Evolutionary conservation across 2,888 invertebrate species (phyloP).

Genomic region (Matsumyia berberina): DNA sequence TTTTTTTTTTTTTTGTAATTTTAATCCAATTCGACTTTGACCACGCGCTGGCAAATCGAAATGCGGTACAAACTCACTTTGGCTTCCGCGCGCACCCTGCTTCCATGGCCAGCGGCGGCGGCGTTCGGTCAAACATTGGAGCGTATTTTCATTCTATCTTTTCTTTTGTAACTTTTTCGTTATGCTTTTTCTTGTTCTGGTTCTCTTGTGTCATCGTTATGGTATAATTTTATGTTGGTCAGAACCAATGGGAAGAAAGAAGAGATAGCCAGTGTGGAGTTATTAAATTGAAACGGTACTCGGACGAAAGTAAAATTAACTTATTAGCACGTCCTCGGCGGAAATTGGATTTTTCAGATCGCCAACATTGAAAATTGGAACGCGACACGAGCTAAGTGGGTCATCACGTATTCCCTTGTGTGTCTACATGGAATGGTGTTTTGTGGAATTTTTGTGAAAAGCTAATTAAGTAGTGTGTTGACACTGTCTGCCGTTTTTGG

Average conservation of each 20-base stretch:
- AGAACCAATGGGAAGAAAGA: constrained; percentile 2
- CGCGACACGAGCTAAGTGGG: constrained; percentile 62
- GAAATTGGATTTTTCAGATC: constrained; percentile 59
- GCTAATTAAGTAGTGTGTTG: constrained; percentile 20
- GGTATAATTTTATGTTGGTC: constrained; percentile 22
- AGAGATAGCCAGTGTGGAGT: constrained; percentile 22
- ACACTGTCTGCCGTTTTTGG: constrained; percentile 5
- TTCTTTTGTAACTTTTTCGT: constrained; percentile 16
- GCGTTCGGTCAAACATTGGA: background rate
- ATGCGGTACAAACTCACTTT: background rate
- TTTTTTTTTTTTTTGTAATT: constrained; percentile 6
- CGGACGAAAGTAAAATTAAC: constrained; percentile 72
- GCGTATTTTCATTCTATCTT: background rate
- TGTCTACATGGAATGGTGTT: constrained; percentile 35
- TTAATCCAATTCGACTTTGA: constrained; percentile 25
- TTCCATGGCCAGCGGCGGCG: background rate
- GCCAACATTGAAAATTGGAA: constrained; percentile 51
- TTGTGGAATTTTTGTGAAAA: constrained; percentile 21
- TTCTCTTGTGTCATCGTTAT: constrained; percentile 35
- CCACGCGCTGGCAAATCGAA: constrained; percentile 23
- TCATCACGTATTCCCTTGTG: constrained; percentile 42
- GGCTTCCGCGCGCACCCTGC: background rate
- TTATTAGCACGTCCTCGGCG: constrained; percentile 68
- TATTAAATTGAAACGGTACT: constrained; percentile 53
- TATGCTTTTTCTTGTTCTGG: constrained; percentile 2